These are phyloP conservation scores for Tachysurus fulvidraco DNA, from an alignment of 2,113 vertebrate genomes.

Conservation along the genomic window DNA sequence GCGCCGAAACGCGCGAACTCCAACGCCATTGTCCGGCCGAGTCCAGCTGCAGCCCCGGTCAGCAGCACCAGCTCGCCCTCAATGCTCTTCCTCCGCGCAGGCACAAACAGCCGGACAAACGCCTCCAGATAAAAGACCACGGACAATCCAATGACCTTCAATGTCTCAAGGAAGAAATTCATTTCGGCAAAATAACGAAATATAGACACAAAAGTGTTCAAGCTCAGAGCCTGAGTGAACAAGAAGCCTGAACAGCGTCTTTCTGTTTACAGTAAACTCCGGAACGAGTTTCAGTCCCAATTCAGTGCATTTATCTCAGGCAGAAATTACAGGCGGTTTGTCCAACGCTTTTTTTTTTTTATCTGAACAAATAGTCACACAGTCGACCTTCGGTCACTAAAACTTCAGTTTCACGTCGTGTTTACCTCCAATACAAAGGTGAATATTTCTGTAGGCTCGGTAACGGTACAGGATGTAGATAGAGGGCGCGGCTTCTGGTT, in stretches of 20 bases:
- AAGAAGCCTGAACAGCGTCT: not conserved
- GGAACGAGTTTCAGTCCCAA: not conserved
- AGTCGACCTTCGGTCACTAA: conserved; percentile 36
- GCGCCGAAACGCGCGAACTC: conserved; percentile 79
- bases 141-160: conserved; percentile 63
- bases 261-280: not conserved
- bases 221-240: not conserved
- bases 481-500: conserved; percentile 49
- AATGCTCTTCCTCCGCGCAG: conserved; percentile 78
- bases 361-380: not conserved
- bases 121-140: conserved; percentile 78
- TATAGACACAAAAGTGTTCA: not conserved
- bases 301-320: not conserved
- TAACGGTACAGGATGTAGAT: conserved; percentile 52
- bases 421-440: conserved; percentile 50
- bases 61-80: conserved; percentile 85
- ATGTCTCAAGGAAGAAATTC: conserved; percentile 81
- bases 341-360: no score
- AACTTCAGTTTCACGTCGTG: not conserved
- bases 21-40: conserved; percentile 82
- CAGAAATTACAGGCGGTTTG: not conserved
- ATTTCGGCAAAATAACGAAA: conserved; percentile 64
- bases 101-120: conserved; percentile 72
- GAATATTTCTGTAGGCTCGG: not conserved
- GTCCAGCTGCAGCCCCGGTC: conserved; percentile 83